Evolutionary conservation across 2,113 vertebrate species (phyloP).

Genomic region (Caranx ignobilis): DNA sequence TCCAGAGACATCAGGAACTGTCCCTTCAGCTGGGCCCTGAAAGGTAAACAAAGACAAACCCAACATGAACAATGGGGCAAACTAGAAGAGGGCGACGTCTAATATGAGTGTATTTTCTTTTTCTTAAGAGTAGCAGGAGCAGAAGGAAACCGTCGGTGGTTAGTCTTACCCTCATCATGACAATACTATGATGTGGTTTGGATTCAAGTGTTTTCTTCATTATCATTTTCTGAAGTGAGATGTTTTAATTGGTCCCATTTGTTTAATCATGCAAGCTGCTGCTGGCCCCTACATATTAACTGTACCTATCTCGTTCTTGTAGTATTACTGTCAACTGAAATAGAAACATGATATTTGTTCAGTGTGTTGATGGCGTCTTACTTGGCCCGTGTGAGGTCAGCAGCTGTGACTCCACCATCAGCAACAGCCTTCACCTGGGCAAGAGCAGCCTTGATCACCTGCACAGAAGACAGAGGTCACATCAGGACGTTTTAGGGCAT

Average conservation of each 20-base stretch:
- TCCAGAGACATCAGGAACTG: slow-evolving; percentile 92
- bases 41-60: not conserved
- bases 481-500: not conserved
- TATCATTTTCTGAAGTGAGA: no score
- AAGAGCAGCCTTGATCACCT: slow-evolving; percentile 93
- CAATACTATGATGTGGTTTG: not conserved
- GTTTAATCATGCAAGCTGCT: not conserved
- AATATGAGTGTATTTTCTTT: not conserved
- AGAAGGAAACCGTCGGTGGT: not conserved
- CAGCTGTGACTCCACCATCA: slow-evolving; percentile 87
- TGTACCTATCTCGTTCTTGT: not conserved
- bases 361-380: slow-evolving; percentile 79
- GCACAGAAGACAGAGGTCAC: slow-evolving; percentile 13
- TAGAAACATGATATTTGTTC: not conserved
- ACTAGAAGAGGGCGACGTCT: not conserved
- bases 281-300: not conserved
- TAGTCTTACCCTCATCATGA: not conserved
- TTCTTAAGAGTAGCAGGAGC: not conserved
- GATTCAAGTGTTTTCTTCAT: not conserved
- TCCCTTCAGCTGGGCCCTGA: slow-evolving; percentile 91
- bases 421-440: slow-evolving; percentile 89
- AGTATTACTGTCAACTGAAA: not conserved
- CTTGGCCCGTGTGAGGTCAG: slow-evolving; percentile 91
- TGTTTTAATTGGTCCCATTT: no score
- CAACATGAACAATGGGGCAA: not conserved